Conservation (phyloP, 2,797 vertebrate species). For the Cygnus olor region DNA sequence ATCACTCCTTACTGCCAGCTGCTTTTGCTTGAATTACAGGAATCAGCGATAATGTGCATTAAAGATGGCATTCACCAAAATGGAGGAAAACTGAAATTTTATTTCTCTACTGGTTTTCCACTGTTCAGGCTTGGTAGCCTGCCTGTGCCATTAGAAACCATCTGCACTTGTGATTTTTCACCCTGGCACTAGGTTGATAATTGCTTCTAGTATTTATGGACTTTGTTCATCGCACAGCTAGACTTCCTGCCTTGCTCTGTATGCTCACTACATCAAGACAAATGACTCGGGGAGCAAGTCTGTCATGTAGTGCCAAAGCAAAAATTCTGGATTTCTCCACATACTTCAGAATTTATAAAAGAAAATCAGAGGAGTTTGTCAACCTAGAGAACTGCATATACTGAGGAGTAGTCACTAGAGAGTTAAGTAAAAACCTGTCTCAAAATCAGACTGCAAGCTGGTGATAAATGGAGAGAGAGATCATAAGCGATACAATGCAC, state of each 20-base stretch:
- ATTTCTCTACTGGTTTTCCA: background rate
- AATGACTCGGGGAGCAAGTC: background rate
- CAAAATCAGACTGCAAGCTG: background rate
- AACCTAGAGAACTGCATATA: background rate
- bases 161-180: background rate
- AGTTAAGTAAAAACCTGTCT: background rate
- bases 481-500: background rate
- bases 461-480: background rate
- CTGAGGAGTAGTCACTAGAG: background rate
- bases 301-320: background rate
- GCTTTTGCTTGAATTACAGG: slow-evolving; percentile 36
- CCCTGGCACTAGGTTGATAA: background rate
- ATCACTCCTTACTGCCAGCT: background rate
- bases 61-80: background rate
- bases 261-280: background rate
- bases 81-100: background rate
- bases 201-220: background rate
- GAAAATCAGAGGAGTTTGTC: slow-evolving; percentile 25
- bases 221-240: background rate
- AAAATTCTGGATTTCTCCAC: background rate
- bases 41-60: background rate
- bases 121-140: background rate
- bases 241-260: background rate
- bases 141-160: background rate
- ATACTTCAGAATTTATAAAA: background rate